A percentile compares a stretch with the other conserved stretches of the same genome.
Evolutionary conservation across 1,140 invertebrate genomes (phyloP).

Genomic region (Dreissena polymorpha): DNA sequence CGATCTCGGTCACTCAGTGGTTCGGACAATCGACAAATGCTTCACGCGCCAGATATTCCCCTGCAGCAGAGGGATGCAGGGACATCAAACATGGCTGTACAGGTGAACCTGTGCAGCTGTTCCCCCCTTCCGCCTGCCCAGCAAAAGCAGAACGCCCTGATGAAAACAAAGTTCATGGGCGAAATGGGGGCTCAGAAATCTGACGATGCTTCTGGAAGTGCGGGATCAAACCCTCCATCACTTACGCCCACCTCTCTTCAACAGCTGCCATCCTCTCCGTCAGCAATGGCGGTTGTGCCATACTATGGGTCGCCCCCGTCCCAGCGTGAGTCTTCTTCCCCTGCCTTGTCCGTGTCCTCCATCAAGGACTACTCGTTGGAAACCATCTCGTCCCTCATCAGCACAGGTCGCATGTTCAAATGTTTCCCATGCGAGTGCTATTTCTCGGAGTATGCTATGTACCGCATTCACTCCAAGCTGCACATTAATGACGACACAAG

Average conservation of each 20-base stretch:
- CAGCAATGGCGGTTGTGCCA: conserved; percentile 35
- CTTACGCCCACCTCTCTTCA: conserved; percentile 56
- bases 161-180: background rate
- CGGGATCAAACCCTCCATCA: conserved; percentile 27
- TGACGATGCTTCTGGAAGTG: conserved; percentile 22
- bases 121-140: conserved; percentile 1
- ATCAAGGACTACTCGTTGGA: conserved; percentile 63
- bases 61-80: background rate
- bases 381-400: conserved; percentile 66
- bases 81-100: conserved; percentile 58
- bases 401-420: conserved; percentile 69
- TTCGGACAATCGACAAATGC: conserved; percentile 43
- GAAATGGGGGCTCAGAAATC: conserved; percentile 12
- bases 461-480: conserved; percentile 72
- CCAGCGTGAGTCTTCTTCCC: conserved; percentile 43
- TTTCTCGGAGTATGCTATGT: conserved; percentile 76
- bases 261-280: conserved; percentile 48
- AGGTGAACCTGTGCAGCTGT: conserved; percentile 70
- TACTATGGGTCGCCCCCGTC: conserved; percentile 33
- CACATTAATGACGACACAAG: conserved; percentile 63
- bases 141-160: background rate
- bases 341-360: conserved; percentile 50
- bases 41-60: background rate
- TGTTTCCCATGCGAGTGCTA: conserved; percentile 74
- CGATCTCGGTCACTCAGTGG: conserved; percentile 61